phyloP scores from a whole-genome alignment of 1,140 invertebrate genomes.

The Heliothis subflexa region DNA sequence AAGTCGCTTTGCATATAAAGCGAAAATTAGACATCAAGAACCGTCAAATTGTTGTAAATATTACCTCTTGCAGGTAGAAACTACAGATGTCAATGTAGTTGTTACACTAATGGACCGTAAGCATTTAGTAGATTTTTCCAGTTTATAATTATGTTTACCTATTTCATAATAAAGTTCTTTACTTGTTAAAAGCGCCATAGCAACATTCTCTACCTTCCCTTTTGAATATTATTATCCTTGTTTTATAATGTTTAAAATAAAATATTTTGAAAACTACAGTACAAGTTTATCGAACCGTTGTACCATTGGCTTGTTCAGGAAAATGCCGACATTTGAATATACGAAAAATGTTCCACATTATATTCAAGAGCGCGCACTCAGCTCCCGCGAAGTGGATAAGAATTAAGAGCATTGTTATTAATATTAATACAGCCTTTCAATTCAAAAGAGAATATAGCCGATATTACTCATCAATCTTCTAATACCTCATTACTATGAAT shows the following conservation, averaged over 20 bases:
- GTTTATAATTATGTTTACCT: too few species aligned
- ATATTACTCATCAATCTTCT: conserved; percentile 22
- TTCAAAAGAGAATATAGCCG: neutral
- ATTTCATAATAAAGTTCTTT: too few species aligned
- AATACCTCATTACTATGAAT: neutral
- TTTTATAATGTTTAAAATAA: neutral
- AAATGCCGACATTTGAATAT: conserved; percentile 9
- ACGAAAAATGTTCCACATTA: conserved; percentile 15
- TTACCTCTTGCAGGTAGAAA: too few species aligned
- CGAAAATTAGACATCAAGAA: neutral
- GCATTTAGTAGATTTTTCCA: too few species aligned
- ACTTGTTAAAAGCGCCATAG: too few species aligned
- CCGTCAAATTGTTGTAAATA: neutral
- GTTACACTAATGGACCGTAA: too few species aligned
- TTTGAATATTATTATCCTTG: neutral
- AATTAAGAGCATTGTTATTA: conserved; percentile 2
- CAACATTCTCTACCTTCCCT: too few species aligned
- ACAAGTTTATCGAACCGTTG: neutral
- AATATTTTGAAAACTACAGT: neutral
- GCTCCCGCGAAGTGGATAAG: neutral
- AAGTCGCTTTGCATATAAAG: conserved; percentile 1
- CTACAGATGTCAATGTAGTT: too few species aligned
- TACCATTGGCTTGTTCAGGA: neutral
- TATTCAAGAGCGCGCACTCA: neutral
- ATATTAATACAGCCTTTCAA: conserved; percentile 3